These are phyloP conservation scores for Mesorhabditis belari DNA, from an alignment of 2,888 invertebrate genomes.

Conservation along the genomic window DNA sequence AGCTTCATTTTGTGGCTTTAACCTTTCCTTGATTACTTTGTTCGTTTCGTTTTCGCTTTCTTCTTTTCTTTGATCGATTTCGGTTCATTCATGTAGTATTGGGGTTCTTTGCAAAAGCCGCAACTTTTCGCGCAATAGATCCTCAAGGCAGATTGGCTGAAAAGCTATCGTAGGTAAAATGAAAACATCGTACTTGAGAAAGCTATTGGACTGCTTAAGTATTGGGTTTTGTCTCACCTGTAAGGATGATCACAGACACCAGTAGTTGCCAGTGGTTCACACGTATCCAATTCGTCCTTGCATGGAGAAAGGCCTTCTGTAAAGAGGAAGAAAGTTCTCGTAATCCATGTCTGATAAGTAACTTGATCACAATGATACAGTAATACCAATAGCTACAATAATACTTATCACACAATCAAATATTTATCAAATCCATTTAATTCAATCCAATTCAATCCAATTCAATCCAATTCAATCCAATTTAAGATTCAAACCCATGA, in stretches of 20 bases:
- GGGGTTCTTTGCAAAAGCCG: constrained; percentile 35
- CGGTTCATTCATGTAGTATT: constrained; percentile 18
- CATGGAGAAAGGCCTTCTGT: constrained; percentile 22
- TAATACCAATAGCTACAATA: too few relatives aligned
- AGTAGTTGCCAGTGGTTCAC: constrained; percentile 28
- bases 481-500: too few relatives aligned
- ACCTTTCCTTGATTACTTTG: too few relatives aligned
- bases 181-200: too few relatives aligned
- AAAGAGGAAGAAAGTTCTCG: not conserved
- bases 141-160: constrained; percentile 26
- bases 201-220: too few relatives aligned
- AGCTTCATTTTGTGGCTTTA: too few relatives aligned
- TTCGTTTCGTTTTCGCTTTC: too few relatives aligned
- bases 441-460: too few relatives aligned
- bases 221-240: constrained; percentile 11
- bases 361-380: too few relatives aligned
- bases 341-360: not conserved
- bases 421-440: not conserved
- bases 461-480: too few relatives aligned
- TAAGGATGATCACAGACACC: constrained; percentile 36
- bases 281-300: constrained; percentile 35
- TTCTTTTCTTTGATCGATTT: not conserved
- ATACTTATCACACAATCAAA: too few relatives aligned
- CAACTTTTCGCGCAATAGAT: constrained; percentile 38
- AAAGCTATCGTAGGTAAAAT: not conserved